phyloP scores from a whole-genome alignment of 2,113 vertebrate species.

The Aphyosemion australe region DNA sequence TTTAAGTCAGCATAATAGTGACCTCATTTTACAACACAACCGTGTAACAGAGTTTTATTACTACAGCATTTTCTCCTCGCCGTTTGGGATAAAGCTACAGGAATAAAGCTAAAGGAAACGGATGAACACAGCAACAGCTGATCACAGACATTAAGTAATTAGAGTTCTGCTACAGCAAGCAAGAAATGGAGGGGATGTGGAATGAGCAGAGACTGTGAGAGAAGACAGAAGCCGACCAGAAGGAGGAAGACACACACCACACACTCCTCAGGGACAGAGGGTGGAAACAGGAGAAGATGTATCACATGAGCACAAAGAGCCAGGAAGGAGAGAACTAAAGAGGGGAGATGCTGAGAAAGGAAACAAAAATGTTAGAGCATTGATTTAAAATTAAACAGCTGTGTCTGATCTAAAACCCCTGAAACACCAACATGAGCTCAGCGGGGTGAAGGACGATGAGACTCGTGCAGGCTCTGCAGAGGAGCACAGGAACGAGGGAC shows the following conservation, averaged over 20 bases:
- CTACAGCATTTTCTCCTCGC: background rate
- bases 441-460: constrained; percentile 25
- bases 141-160: constrained; percentile 36
- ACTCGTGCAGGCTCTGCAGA: constrained; percentile 33
- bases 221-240: constrained; percentile 21
- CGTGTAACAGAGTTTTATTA: background rate
- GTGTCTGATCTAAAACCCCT: constrained; percentile 7
- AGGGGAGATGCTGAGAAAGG: background rate
- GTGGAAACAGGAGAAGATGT: constrained; percentile 47
- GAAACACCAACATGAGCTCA: constrained; percentile 14
- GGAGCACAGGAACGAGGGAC: constrained; percentile 36
- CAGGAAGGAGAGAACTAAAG: constrained; percentile 5
- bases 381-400: constrained; percentile 3
- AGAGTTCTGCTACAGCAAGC: constrained; percentile 19
- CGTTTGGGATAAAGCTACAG: background rate
- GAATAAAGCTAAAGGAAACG: background rate
- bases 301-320: constrained; percentile 18
- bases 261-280: constrained; percentile 51
- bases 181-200: constrained; percentile 5
- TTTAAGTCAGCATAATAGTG: too few relatives aligned
- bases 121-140: background rate
- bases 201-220: constrained; percentile 13
- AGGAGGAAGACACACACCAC: constrained; percentile 49
- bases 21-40: too few relatives aligned
- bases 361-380: background rate